Evolutionary conservation across 2,113 vertebrate species (phyloP).

Genomic region (Candoia aspera): DNA sequence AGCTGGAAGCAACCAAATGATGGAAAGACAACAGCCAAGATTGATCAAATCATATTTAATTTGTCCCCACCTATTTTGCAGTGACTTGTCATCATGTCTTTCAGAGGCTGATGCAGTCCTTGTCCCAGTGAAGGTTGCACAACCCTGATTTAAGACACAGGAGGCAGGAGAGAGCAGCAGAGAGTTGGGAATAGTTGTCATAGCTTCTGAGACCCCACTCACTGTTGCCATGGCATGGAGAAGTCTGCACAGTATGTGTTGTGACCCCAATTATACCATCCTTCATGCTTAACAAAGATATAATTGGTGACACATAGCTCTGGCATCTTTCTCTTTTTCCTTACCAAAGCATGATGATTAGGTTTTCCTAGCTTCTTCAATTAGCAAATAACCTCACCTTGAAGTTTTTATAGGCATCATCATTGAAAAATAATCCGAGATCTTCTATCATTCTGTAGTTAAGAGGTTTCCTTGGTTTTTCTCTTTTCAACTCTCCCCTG

Average conservation of each 20-base stretch:
- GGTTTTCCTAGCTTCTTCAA: not conserved
- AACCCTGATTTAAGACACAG: not conserved
- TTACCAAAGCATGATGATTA: not conserved
- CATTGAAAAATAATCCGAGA: not conserved
- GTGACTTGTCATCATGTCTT: not conserved
- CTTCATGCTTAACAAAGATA: not conserved
- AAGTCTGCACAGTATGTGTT: not conserved
- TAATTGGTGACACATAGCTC: not conserved
- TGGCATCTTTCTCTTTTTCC: not conserved
- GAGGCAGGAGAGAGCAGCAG: not conserved
- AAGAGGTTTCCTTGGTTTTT: not conserved
- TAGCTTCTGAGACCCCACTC: not conserved
- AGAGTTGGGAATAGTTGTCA: not conserved
- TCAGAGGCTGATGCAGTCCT: not conserved
- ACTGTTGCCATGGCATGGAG: not conserved
- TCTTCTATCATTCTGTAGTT: not conserved
- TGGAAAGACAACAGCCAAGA: not conserved
- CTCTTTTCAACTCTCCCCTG: not conserved
- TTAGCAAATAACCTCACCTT: not conserved
- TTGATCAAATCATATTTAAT: not conserved
- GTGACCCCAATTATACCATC: not conserved
- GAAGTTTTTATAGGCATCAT: not conserved
- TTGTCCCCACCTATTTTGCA: not conserved
- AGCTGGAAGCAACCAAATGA: not conserved
- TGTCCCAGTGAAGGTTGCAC: not conserved